These are phyloP conservation scores for Drosophila equinoxialis DNA, from an alignment of 1,140 invertebrate genomes.

Conservation along the genomic window DNA sequence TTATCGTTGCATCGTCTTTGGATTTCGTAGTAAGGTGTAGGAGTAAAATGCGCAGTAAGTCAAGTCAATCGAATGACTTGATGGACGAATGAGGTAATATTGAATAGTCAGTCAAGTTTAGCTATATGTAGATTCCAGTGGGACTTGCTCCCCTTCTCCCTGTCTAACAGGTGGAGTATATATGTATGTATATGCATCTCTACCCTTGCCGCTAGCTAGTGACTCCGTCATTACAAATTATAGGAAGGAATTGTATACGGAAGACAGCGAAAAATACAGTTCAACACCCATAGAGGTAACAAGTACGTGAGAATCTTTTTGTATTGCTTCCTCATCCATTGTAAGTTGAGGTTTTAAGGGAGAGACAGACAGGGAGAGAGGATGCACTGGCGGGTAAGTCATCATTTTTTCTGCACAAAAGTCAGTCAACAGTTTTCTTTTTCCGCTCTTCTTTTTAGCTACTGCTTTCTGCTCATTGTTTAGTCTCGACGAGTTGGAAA, in stretches of 20 bases:
- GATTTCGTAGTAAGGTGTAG: slow-evolving; percentile 38
- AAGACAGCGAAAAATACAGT: slow-evolving; percentile 43
- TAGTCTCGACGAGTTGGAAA: slow-evolving; percentile 56
- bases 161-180: not conserved
- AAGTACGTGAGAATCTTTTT: slow-evolving; percentile 77
- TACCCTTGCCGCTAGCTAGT: slow-evolving; percentile 2
- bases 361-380: slow-evolving; percentile 6
- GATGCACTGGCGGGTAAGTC: slow-evolving; percentile 20
- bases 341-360: slow-evolving; percentile 33
- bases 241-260: slow-evolving; percentile 45
- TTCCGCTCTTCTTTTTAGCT: slow-evolving; percentile 5
- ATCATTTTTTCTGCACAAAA: slow-evolving; percentile 41
- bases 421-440: slow-evolving; percentile 47
- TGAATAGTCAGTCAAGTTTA: slow-evolving; percentile 7
- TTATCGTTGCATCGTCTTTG: not conserved
- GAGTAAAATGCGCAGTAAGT: slow-evolving; percentile 61
- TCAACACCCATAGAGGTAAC: slow-evolving; percentile 69
- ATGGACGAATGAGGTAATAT: slow-evolving; percentile 55
- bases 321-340: slow-evolving; percentile 67
- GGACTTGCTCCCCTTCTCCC: not conserved
- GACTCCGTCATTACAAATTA: slow-evolving; percentile 15
- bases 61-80: not conserved
- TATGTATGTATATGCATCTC: not conserved
- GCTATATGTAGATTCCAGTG: not conserved
- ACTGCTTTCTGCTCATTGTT: slow-evolving; percentile 33